Conservation (phyloP, 2,113 vertebrate genomes). For the Scatophagus argus region DNA sequence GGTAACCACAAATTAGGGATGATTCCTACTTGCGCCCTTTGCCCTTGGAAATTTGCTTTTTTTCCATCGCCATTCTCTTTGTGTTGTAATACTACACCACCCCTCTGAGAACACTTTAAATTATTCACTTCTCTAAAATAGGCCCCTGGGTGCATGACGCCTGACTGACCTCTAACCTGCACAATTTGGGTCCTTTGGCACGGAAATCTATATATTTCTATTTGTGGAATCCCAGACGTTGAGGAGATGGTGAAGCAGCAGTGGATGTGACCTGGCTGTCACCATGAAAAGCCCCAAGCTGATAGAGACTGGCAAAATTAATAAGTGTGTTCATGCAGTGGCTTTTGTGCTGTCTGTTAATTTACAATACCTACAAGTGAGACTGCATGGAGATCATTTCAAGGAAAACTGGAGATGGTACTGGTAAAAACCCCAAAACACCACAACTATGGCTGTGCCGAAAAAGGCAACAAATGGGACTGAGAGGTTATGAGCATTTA, state of each 20-base stretch:
- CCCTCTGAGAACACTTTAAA: slow-evolving; percentile 68
- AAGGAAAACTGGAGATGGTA: not conserved
- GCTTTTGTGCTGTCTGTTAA: not conserved
- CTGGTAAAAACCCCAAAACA: not conserved
- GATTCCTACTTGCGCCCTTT: slow-evolving; percentile 76
- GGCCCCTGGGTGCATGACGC: slow-evolving; percentile 60
- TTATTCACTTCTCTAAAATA: slow-evolving; percentile 79
- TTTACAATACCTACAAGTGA: not conserved
- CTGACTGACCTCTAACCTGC: slow-evolving; percentile 74
- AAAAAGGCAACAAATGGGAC: not conserved
- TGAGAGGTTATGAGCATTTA: not conserved
- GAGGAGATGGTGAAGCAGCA: slow-evolving; percentile 14
- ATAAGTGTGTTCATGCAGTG: not conserved
- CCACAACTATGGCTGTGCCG: too few relatives aligned
- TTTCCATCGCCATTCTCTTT: slow-evolving; percentile 57
- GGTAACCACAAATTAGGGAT: slow-evolving; percentile 77
- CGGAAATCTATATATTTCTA: slow-evolving; percentile 74
- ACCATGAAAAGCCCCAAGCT: not conserved
- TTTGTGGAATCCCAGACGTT: slow-evolving; percentile 51
- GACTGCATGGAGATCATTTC: not conserved
- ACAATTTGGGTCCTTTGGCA: slow-evolving; percentile 9
- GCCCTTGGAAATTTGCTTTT: slow-evolving; percentile 75
- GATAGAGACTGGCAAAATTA: not conserved
- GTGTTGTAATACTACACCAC: slow-evolving; percentile 70
- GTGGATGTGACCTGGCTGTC: not conserved